Base-by-base conservation (phyloP, 92 coral and sea anemone species). In the Muricea muricata region DNA sequence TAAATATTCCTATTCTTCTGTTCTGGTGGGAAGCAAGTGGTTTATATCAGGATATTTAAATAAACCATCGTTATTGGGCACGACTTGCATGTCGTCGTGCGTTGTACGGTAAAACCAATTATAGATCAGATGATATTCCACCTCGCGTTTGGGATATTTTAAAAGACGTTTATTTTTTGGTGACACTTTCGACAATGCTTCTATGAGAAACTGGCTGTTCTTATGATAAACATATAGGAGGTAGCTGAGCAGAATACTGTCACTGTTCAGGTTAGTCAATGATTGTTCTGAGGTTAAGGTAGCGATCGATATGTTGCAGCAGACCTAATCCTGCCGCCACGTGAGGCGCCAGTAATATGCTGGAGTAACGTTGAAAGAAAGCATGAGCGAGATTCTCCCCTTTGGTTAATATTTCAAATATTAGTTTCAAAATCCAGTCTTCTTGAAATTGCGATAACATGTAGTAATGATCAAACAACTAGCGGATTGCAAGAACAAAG, bases 241-340 rank as follows among this genome's bases (percentile, higher is more conserved):
- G 80, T 93, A 93, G 54, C 84, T 40, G 23, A 94, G 97, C 4
- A 88, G 85, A 18, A 93, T 55, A 12, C 94, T 89, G 73, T 88
- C 79, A 29, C 11, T 70, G 87, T 93, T 89, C 26, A 89, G 73
- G 68, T 94, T 89, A 78, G 88, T 68, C 11, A 84, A 85, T 18
- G 77, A 70, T 35, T 91, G 29, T 4, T 82, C 82, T 61, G 78
- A 74, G 12, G 30, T 55, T 4, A 63, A 35, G 30, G 61, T 31
- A 58, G 85, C n/a, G n/a, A n/a, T n/a, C 74, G 1, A 69, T 47
- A 18, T 91, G 50, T 25, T 91, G 58, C 41, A 91, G 81, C 35
- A 94, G 94, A 4, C 93, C 87, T 24, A n/a, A n/a, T n/a, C 92
- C 75, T 14, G 91, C 94, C 39, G 97, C 97, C 15, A 91, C 72